Evolutionary conservation across 2,888 invertebrate genomes (phyloP).

Genomic region (Hypselothyrea guttata): DNA sequence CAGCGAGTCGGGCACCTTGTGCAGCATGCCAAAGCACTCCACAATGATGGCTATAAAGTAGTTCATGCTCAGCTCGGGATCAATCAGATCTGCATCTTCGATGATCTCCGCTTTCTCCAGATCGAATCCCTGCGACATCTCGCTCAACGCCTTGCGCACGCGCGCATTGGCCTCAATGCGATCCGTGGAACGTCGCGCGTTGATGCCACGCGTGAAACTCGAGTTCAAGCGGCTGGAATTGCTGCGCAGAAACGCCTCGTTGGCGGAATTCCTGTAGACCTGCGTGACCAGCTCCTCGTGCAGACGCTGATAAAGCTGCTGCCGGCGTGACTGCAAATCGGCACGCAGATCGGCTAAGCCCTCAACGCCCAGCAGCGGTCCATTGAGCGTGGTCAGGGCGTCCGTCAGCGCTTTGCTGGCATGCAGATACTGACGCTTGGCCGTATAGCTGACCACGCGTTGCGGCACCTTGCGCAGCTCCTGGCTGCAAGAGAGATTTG

Average conservation of each 20-base stretch:
- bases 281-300: conserved; percentile 88
- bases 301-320: conserved; percentile 87
- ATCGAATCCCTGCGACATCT: conserved; percentile 82
- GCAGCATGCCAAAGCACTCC: conserved; percentile 92
- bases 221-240: conserved; percentile 85
- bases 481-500: conserved; percentile 83
- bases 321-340: conserved; percentile 86
- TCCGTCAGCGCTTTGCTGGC: conserved; percentile 91
- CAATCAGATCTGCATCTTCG: conserved; percentile 84
- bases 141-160: conserved; percentile 84
- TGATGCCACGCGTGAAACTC: conserved; percentile 85
- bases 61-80: conserved; percentile 85
- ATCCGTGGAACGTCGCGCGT: conserved; percentile 84
- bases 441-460: conserved; percentile 86
- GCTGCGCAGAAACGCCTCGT: conserved; percentile 85
- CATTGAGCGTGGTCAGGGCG: conserved; percentile 87
- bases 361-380: conserved; percentile 90
- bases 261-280: conserved; percentile 86
- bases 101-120: conserved; percentile 83
- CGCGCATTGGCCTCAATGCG: conserved; percentile 83
- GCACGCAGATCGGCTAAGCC: conserved; percentile 90
- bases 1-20: conserved; percentile 92
- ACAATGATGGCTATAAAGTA: conserved; percentile 91
- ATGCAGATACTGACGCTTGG: conserved; percentile 91
- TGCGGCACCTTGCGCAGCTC: conserved; percentile 89